Evolutionary conservation across 2,888 invertebrate genomes (phyloP).

Genomic region (Lomographa bimaculata): DNA sequence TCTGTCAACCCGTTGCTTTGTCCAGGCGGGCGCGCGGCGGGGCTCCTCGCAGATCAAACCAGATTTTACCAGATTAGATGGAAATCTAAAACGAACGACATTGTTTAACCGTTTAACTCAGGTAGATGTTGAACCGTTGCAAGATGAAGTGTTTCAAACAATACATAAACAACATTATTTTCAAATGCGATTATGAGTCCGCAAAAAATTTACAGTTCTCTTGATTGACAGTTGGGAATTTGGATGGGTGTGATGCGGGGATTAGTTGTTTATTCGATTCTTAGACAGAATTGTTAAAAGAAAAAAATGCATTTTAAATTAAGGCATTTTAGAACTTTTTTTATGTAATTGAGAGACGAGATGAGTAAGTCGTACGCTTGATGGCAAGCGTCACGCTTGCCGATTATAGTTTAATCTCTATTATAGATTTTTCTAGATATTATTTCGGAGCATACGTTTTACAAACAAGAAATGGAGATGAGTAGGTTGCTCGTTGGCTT

Average conservation of each 20-base stretch:
- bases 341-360: too few species aligned
- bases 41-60: slow-evolving; percentile 70
- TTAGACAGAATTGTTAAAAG: too few species aligned
- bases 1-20: slow-evolving; percentile 83
- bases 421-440: too few species aligned
- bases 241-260: slow-evolving; percentile 41
- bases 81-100: slow-evolving; percentile 71
- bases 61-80: slow-evolving; percentile 82
- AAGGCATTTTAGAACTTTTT: too few species aligned
- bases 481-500: too few species aligned
- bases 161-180: slow-evolving; percentile 78
- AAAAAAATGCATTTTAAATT: too few species aligned
- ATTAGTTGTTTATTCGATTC: slow-evolving; percentile 24
- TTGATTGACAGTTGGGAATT: slow-evolving; percentile 53
- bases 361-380: too few species aligned
- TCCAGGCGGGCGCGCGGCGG: slow-evolving; percentile 71
- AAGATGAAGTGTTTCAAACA: slow-evolving; percentile 69
- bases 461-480: too few species aligned
- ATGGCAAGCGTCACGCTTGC: too few species aligned
- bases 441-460: too few species aligned
- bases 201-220: slow-evolving; percentile 51
- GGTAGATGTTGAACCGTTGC: slow-evolving; percentile 55
- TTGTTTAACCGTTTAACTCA: slow-evolving; percentile 65
- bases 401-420: too few species aligned
- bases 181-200: slow-evolving; percentile 62